phyloP scores from a whole-genome alignment of 2,888 invertebrate genomes.

The Pecten maximus region DNA sequence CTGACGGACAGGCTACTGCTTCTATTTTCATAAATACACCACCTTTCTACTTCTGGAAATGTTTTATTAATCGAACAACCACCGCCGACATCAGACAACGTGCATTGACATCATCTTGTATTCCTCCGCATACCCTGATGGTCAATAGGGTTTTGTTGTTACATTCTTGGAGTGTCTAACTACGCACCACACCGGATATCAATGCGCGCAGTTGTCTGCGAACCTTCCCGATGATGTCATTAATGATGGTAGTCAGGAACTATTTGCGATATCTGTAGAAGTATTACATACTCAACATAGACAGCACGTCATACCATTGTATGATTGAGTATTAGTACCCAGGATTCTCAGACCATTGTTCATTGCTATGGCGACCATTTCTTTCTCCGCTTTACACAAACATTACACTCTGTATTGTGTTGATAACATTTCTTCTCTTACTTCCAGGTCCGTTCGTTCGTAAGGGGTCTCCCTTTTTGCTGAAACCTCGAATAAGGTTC shows the following conservation, averaged over 20 bases:
- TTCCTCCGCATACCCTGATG: not conserved
- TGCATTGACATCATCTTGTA: not conserved
- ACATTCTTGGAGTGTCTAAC: not conserved
- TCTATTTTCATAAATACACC: not conserved
- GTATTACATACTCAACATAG: not conserved
- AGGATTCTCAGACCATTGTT: not conserved
- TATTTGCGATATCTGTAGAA: not conserved
- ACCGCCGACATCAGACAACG: not conserved
- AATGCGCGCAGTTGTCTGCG: not conserved
- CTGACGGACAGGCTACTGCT: not conserved
- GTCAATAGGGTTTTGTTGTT: not conserved
- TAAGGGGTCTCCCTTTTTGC: constrained; percentile 1
- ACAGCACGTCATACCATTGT: not conserved
- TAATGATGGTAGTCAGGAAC: not conserved
- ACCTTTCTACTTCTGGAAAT: constrained; percentile 19
- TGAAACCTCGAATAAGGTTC: constrained; percentile 13
- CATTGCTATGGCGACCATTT: not conserved
- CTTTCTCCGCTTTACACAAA: not conserved
- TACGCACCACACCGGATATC: not conserved
- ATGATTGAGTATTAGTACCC: not conserved
- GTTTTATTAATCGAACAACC: constrained; percentile 18
- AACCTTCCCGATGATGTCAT: not conserved
- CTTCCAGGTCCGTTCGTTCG: not conserved
- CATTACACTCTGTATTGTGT: not conserved
- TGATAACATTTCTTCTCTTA: constrained; percentile 25